Evolutionary conservation across 2,797 vertebrate genomes (phyloP), one percentile per base, ranked within the genome.

Genomic region (Chiroxiphia lanceolata): DNA sequence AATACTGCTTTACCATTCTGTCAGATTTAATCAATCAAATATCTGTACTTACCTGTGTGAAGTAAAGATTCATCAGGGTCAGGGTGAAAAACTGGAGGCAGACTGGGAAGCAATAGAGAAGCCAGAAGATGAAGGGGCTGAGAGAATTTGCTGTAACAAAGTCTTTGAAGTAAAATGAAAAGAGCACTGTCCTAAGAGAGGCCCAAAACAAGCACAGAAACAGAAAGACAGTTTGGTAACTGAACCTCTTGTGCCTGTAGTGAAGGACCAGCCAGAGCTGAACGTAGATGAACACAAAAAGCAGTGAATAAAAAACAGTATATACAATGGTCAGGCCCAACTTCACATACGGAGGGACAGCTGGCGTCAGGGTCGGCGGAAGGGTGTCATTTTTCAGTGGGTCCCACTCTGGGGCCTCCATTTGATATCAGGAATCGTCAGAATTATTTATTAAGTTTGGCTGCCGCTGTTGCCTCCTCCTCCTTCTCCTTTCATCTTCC

Each of bases 61-160:
- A 99, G 98, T 99, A 99, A 31, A 99, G 98, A 97, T 99, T 99
- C 99, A 99, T 99, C 95, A 99, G 98, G 87, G 99, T 98, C 97
- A 99, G 98, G 0, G 99, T 99, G 98, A 99, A 99, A 98, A 99
- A 99, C 98, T 99, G 99, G 42, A 99, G 98, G 97, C 99, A 99
- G 67, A 99, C 99, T 4, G 99, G 99, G 94, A 99, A 99, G 98
- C 99, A 99, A 97, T 99, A 99, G 71, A 99, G 99, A 94, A 99
- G 98, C 99, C 99, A 99, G 98, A 99, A 99, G 96, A 98, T 97
- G 87, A 99, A 99, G 36, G 99, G 99, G 22, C 98, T 98, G 92
- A 99, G 95, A 29, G 98, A 98, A 96, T 99, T 99, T 95, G 99
- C 99, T 27, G 98, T 98, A 77, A 98, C 98, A 84, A 99, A 99